Evolutionary conservation across 1,140 invertebrate species (phyloP).

Genomic region (Brachionus manjavacas): DNA sequence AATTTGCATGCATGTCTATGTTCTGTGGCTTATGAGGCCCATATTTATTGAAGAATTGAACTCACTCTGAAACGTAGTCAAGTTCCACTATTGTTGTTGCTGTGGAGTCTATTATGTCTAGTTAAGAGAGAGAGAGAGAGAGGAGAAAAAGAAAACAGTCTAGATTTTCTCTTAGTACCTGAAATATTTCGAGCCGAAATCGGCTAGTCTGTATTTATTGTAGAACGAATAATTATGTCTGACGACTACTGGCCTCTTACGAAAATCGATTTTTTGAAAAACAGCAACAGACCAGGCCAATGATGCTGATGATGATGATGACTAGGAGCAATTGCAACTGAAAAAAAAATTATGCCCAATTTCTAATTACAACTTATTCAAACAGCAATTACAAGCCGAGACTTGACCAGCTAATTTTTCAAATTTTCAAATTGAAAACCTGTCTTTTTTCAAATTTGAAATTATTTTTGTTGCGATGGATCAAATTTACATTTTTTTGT

Average conservation of each 20-base stretch:
- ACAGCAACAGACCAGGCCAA: constrained; percentile 34
- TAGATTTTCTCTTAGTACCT: constrained; percentile 35
- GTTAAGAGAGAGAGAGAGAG: neutral
- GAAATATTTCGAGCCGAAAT: constrained; percentile 8
- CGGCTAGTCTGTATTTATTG: constrained; percentile 35
- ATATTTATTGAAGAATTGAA: neutral
- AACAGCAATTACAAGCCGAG: constrained; percentile 6
- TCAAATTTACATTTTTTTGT: constrained; percentile 13
- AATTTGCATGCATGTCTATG: neutral
- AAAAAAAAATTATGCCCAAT: constrained; percentile 4
- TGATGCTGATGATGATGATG: neutral
- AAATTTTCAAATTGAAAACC: constrained; percentile 20
- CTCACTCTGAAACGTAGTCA: neutral
- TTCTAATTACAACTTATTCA: neutral
- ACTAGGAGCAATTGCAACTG: constrained; percentile 16
- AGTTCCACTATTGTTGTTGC: constrained; percentile 26
- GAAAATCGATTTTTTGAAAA: constrained; percentile 36
- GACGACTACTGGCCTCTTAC: neutral
- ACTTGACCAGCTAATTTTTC: constrained; percentile 10
- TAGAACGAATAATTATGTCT: constrained; percentile 35
- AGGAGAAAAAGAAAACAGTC: constrained; percentile 11
- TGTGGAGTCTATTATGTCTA: constrained; percentile 37
- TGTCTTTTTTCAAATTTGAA: constrained; percentile 5
- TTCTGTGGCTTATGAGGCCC: neutral
- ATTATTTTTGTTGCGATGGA: constrained; percentile 27